Evolutionary conservation across 1,140 invertebrate genomes (phyloP), one percentile per base, ranked within the genome.

Genomic region (Heliconius himera): DNA sequence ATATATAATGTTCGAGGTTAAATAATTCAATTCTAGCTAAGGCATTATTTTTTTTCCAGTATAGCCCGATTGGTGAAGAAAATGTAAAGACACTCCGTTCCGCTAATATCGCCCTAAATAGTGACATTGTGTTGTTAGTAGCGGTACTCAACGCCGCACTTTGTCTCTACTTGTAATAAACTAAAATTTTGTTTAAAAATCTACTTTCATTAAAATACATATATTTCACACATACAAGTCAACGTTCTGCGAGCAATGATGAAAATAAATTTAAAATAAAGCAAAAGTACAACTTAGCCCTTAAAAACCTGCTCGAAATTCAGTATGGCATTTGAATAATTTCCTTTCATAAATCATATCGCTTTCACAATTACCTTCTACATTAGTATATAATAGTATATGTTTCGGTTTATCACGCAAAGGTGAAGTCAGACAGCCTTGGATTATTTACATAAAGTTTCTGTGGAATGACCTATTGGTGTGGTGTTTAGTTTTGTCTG

Each of bases 391-490:
- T 26, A 29, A 18, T 26, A 29, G 60, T 66, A 66, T 29, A 29
- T 66, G 54, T 66, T 9, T 49, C 54, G 36, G 33, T 22, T 36
- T 8, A 75, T 66, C 74, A 75, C 74, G 74, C 74, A 54, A 60
- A 66, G 13, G 26, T 66, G 54, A 41, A 66, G 60, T 36, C 38
- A 66, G 54, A 75, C 22, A 75, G 60, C 74, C 60, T 66, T 56
- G 74, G 46, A n/a, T 75, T 75, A 66, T 75, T 75, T 75, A 75
- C 74, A 75, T 75, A 66, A 75, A 41, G 36, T 26, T 75, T 33
- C 26, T 66, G 26, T 66, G 18, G 60, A 41, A 66, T 11, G 8
- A n/a, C n/a, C n/a, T 66, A 26, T 26, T 26, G 22, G 56, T 3
- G 22, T 9, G 9, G n/a, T 13, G 22, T n/a, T 8, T 8, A 22